These are phyloP conservation scores for Oxyteleia sp. DNA, from an alignment of 2,888 invertebrate genomes.

Conservation along the genomic window DNA sequence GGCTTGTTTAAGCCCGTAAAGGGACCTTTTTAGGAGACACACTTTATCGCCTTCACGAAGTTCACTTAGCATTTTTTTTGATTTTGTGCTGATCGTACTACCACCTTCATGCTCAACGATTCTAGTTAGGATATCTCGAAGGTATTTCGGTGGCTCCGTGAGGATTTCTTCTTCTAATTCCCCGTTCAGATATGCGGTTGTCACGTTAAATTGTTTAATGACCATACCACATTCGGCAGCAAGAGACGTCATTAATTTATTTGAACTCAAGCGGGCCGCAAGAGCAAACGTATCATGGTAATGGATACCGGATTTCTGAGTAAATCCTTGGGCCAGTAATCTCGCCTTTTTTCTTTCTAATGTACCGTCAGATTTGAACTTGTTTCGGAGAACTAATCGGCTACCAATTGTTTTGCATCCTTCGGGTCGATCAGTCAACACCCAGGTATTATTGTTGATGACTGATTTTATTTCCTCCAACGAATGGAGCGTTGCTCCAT, in stretches of 20 bases:
- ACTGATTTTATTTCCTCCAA: neutral
- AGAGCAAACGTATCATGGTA: conserved; percentile 52
- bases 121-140: too few relatives aligned
- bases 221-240: conserved; percentile 55
- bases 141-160: too few relatives aligned
- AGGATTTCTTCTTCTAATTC: too few relatives aligned
- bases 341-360: too few relatives aligned
- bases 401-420: conserved; percentile 1
- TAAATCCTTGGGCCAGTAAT: too few relatives aligned
- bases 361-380: too few relatives aligned
- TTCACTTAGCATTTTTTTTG: conserved; percentile 17
- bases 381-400: too few relatives aligned
- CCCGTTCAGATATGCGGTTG: too few relatives aligned
- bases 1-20: conserved; percentile 60
- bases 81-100: conserved; percentile 16
- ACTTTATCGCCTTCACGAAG: conserved; percentile 29
- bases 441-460: conserved; percentile 74
- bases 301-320: conserved; percentile 56
- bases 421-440: conserved; percentile 38
- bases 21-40: conserved; percentile 42
- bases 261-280: conserved; percentile 44
- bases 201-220: too few relatives aligned
- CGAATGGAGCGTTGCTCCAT: neutral
- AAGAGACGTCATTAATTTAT: conserved; percentile 50
- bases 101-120: conserved; percentile 21